Base-by-base conservation (phyloP, 2,113 vertebrate genomes). In the Desmodus rotundus region DNA sequence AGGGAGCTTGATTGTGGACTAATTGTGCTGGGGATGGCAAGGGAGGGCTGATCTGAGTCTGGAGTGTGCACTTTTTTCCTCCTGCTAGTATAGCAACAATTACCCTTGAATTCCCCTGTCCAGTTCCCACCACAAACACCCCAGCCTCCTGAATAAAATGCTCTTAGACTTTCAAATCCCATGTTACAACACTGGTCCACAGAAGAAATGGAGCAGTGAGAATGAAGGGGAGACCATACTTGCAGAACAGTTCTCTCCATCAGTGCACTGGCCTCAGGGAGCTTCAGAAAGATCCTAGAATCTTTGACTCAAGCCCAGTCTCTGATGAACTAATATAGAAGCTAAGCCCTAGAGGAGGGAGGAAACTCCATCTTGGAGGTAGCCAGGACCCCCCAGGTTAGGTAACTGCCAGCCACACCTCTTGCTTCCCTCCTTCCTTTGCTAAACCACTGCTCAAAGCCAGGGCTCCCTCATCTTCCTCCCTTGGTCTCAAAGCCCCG, bases 121-220 rank as follows among this genome's bases (percentile, higher is more conserved):
- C 38, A 16, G 28, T 58, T n/a, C 33, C 45, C 43, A 28, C 92
- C 54, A 56, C 33, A 58, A 84, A 28, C 24, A 10, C 36, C 33
- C 56, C 78, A 76, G 36, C 22, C 82, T 38, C 67, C 87, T 74
- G 14, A 70, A 77, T 20, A 65, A 84, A 94, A 91, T 2, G 7
- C 28, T 63, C 56, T 52, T 58, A 13, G 28, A 56, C 72, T 36
- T 91, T 38, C 61, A 88, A 74, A n/a, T 11, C 33, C 52, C 41
- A 0, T 0, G 19, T 56, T 14, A n/a, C 19, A 74, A 16, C 5
- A 14, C 11, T 9, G 5, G 61, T 22, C 3, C 76, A 47, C 1
- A 36, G 63, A 77, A 15, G 11, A 90, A 56, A 70, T 0, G 8
- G 33, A 63, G 16, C 19, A 13, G 4, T 10, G 36, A 54, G 36